Percentiles rank a stretch among this genome's conserved stretches.
Evolutionary conservation across 2,888 invertebrate species (phyloP).

Genomic region (Gymnocheta viridis): DNA sequence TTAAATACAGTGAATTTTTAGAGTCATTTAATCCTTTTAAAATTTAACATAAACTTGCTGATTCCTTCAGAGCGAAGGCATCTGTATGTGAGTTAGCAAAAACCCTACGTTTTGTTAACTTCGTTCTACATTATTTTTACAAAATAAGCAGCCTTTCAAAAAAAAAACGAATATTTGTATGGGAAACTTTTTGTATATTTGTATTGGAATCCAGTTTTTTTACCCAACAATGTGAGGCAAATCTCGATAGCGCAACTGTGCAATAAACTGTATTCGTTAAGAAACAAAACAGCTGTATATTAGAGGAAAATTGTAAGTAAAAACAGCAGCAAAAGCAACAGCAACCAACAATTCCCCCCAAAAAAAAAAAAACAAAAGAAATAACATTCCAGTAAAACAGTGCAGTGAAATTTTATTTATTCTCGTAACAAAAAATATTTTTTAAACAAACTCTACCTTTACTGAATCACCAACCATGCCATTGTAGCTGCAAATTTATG

Average conservation of each 20-base stretch:
- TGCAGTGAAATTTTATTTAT: background rate
- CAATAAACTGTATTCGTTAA: constrained; percentile 63
- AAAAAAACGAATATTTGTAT: constrained; percentile 27
- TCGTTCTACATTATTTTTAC: background rate
- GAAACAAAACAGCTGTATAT: constrained; percentile 50
- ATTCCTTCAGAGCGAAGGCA: background rate
- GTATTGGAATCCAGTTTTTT: background rate
- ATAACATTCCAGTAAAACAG: background rate
- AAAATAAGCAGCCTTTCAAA: constrained; percentile 22
- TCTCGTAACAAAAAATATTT: background rate
- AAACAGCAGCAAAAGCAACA: constrained; percentile 1
- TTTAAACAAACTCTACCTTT: constrained; percentile 20
- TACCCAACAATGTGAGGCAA: constrained; percentile 19
- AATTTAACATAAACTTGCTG: background rate
- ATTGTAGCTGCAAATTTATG: constrained; percentile 11
- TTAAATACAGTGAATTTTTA: background rate
- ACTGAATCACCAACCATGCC: background rate
- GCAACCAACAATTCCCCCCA: constrained; percentile 24
- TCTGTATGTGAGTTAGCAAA: background rate
- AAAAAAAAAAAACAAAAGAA: background rate
- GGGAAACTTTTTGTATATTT: background rate
- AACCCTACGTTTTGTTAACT: background rate
- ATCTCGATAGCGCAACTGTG: constrained; percentile 53
- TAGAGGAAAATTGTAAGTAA: constrained; percentile 38
- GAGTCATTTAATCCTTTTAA: constrained; percentile 12